Percentiles rank a stretch among this genome's conserved stretches.
Evolutionary conservation across 1,140 invertebrate species (phyloP).

Genomic region (Pseudomyrmex dendroicus): DNA sequence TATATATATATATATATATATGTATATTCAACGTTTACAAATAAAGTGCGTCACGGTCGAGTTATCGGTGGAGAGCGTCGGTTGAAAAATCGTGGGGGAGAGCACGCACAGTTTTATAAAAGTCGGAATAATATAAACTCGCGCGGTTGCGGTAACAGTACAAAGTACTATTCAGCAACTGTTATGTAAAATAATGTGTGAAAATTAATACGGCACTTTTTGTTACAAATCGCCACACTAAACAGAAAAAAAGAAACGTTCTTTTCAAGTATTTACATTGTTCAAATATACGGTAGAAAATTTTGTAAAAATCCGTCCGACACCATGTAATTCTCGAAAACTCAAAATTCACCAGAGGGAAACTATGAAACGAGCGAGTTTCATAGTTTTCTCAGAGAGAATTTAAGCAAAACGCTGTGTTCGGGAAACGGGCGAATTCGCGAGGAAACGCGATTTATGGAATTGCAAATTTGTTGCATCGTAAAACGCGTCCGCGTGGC

Average conservation of each 20-base stretch:
- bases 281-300: no score
- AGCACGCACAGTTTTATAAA: constrained; percentile 16
- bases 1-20: no score
- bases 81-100: constrained; percentile 15
- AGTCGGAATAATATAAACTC: constrained; percentile 18
- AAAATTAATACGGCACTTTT: background rate
- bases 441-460: constrained; percentile 1
- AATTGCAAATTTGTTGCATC: constrained; percentile 21
- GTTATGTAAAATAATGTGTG: constrained; percentile 69
- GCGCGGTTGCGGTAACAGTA: constrained; percentile 41
- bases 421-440: background rate
- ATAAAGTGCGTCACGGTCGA: constrained; percentile 16
- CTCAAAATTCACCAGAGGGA: background rate
- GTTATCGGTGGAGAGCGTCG: background rate
- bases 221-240: background rate
- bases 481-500: constrained; percentile 4
- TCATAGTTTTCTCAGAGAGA: background rate
- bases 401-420: background rate
- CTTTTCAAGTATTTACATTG: no score
- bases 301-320: no score
- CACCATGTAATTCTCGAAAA: no score
- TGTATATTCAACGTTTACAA: background rate
- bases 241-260: no score
- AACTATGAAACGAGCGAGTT: background rate
- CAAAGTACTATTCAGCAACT: constrained; percentile 62